These are phyloP conservation scores for Gila orcuttii DNA, from an alignment of 2,113 vertebrate genomes.

Conservation along the genomic window DNA sequence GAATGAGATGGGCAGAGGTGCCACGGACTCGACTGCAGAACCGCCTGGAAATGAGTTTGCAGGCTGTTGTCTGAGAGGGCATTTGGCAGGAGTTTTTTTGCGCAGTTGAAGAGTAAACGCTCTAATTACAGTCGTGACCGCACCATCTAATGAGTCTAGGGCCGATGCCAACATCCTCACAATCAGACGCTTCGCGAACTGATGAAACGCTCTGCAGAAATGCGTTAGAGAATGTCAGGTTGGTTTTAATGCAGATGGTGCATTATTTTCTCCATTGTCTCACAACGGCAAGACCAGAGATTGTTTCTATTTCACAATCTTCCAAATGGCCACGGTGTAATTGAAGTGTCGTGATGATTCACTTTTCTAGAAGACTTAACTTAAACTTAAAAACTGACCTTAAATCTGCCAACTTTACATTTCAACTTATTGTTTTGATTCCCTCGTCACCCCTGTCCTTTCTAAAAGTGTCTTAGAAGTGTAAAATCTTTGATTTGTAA, in stretches of 20 bases:
- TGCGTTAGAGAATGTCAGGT: background rate
- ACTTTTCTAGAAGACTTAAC: background rate
- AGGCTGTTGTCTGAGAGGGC: constrained; percentile 3
- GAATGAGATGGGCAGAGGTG: background rate
- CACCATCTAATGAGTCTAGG: background rate
- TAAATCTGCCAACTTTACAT: background rate
- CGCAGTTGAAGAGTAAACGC: background rate
- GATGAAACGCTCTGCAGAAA: background rate
- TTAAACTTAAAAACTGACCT: background rate
- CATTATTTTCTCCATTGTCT: background rate
- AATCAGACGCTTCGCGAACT: background rate
- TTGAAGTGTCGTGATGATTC: background rate
- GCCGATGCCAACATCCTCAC: background rate
- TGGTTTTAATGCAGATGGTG: background rate
- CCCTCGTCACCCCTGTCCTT: background rate
- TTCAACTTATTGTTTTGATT: background rate
- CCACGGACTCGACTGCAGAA: background rate
- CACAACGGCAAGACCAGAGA: background rate
- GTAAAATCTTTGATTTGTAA: too few species aligned
- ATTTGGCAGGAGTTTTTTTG: background rate
- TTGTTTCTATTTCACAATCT: background rate
- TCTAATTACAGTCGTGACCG: constrained; percentile 1
- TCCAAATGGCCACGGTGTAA: background rate
- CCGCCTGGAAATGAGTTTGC: background rate
- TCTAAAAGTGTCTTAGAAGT: too few species aligned